phyloP scores from a whole-genome alignment of 2,888 invertebrate species.

The Xiphydria camelus region DNA sequence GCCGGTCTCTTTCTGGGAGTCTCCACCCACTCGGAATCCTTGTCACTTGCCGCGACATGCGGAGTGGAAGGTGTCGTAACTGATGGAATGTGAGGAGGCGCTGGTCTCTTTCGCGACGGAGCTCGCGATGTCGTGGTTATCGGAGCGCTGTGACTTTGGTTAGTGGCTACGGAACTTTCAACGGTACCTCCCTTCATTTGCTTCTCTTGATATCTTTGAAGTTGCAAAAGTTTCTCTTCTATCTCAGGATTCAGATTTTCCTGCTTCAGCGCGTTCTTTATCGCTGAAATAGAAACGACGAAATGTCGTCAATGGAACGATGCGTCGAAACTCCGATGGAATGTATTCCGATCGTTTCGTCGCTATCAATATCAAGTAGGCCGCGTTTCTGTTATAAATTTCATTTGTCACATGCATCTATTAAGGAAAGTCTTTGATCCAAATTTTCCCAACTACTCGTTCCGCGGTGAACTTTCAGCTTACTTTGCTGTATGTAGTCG shows the following conservation, averaged over 20 bases:
- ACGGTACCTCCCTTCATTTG: conserved; percentile 65
- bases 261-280: conserved; percentile 88
- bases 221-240: conserved; percentile 85
- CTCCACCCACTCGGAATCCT: conserved; percentile 37
- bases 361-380: too few species aligned
- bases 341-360: too few species aligned
- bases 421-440: too few species aligned
- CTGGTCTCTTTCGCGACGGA: conserved; percentile 62
- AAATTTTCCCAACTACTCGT: not conserved
- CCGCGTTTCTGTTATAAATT: conserved; percentile 50
- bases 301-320: not conserved
- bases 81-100: conserved; percentile 56
- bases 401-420: too few species aligned
- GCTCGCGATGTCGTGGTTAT: conserved; percentile 55
- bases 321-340: not conserved
- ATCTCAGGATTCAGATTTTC: conserved; percentile 91
- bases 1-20: conserved; percentile 48
- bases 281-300: conserved; percentile 68
- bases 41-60: conserved; percentile 32
- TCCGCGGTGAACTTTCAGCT: conserved; percentile 52
- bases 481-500: conserved; percentile 93
- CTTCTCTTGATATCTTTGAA: conserved; percentile 84
- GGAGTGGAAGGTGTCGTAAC: conserved; percentile 11
- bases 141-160: conserved; percentile 40
- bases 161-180: conserved; percentile 46